Percentiles rank a stretch among this genome's conserved stretches.
Conservation (phyloP, 2,888 invertebrate genomes). For the Chalcis sispes region DNA sequence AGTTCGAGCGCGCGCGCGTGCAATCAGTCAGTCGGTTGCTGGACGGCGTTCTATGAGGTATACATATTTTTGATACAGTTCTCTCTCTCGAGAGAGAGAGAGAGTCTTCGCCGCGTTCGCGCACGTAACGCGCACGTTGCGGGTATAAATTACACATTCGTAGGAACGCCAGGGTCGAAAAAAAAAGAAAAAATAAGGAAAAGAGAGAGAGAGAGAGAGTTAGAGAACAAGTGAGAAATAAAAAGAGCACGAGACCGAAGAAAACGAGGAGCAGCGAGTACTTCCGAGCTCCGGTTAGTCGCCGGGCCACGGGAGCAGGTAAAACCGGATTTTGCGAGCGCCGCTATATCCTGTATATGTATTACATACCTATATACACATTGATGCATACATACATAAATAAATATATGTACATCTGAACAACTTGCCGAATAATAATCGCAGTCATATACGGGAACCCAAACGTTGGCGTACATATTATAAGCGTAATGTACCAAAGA, state of each 20-base stretch:
- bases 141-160: no score
- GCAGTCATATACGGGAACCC: neutral
- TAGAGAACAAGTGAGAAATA: no score
- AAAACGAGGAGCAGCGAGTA: slow-evolving; percentile 25
- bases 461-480: neutral
- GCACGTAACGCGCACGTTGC: neutral
- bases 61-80: no score
- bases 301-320: slow-evolving; percentile 51
- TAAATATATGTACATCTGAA: neutral
- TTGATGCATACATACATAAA: neutral
- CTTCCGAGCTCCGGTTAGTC: slow-evolving; percentile 35
- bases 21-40: no score
- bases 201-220: neutral
- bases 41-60: no score
- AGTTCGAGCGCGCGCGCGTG: slow-evolving; percentile 10
- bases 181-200: neutral
- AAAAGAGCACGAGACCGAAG: neutral
- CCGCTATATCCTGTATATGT: no score
- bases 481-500: slow-evolving; percentile 8
- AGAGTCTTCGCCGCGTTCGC: neutral
- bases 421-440: slow-evolving; percentile 18
- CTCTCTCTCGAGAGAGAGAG: no score
- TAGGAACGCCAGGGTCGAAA: no score
- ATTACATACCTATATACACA: no score
- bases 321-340: slow-evolving; percentile 45